These are phyloP conservation scores for Agrotis clavis DNA, from an alignment of 2,888 invertebrate genomes.

Conservation along the genomic window DNA sequence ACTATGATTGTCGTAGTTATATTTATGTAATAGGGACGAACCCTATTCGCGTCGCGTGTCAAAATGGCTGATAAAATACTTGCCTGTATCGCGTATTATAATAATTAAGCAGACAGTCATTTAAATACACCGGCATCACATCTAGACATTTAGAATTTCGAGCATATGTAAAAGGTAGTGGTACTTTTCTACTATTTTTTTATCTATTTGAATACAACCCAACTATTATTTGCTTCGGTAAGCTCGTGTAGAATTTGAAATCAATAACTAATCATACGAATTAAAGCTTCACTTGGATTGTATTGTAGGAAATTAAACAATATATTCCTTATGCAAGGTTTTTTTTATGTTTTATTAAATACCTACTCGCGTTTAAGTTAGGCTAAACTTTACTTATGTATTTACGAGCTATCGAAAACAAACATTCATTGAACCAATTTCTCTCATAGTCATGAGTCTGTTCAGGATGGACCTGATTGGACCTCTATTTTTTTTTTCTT, in stretches of 20 bases:
- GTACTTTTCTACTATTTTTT: not conserved
- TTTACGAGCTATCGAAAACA: no score
- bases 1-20: constrained; percentile 26
- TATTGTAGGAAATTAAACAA: not conserved
- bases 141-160: constrained; percentile 40
- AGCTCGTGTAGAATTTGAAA: not conserved
- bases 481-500: no score
- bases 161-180: constrained; percentile 15
- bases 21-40: constrained; percentile 38
- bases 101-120: constrained; percentile 47
- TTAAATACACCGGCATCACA: constrained; percentile 39
- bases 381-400: no score
- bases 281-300: not conserved
- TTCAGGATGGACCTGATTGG: no score
- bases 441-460: no score
- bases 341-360: no score
- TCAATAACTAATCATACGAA: not conserved
- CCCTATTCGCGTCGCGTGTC: constrained; percentile 47
- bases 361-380: no score
- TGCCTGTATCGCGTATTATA: constrained; percentile 34
- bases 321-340: not conserved
- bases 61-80: constrained; percentile 44
- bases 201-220: not conserved
- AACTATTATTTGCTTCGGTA: constrained; percentile 3
- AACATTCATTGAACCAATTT: no score